phyloP scores from a whole-genome alignment of 2,888 invertebrate genomes.

The Polylopha cassiicola region DNA sequence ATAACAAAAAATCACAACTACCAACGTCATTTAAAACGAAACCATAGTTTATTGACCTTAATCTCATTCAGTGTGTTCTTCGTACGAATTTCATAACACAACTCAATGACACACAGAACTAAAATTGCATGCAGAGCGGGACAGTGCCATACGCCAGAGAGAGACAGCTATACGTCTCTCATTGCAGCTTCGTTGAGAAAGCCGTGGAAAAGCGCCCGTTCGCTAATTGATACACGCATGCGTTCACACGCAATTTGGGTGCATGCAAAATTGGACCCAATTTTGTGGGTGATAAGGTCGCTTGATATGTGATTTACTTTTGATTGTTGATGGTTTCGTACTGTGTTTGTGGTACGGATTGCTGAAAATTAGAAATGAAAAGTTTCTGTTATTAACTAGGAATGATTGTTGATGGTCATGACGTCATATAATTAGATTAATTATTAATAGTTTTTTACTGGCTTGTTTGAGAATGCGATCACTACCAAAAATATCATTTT shows the following conservation, averaged over 20 bases:
- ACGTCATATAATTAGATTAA: no score
- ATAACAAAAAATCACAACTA: no score
- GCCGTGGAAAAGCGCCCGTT: conserved; percentile 17
- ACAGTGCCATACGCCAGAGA: conserved; percentile 8
- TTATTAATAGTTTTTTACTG: no score
- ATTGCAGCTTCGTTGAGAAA: conserved; percentile 19
- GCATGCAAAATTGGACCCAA: conserved; percentile 7
- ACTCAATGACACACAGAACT: not conserved
- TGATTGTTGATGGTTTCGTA: no score
- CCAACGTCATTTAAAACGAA: conserved; percentile 1
- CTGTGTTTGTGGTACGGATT: no score
- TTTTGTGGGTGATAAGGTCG: conserved; percentile 1
- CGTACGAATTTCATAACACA: conserved; percentile 11
- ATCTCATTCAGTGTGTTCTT: conserved; percentile 2
- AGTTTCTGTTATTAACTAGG: no score
- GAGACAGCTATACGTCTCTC: conserved; percentile 17
- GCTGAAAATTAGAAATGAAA: no score
- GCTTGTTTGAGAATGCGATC: no score
- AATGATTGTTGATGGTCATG: no score
- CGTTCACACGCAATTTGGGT: conserved; percentile 12
- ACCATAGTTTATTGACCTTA: conserved; percentile 15
- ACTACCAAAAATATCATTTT: no score
- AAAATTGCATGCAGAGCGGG: conserved; percentile 8
- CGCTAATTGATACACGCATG: conserved; percentile 22
- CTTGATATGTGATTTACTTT: no score